A percentile compares a stretch with the other conserved stretches of the same genome.
Evolutionary conservation across 2,888 invertebrate genomes (phyloP).

Genomic region (Hyles lineata): DNA sequence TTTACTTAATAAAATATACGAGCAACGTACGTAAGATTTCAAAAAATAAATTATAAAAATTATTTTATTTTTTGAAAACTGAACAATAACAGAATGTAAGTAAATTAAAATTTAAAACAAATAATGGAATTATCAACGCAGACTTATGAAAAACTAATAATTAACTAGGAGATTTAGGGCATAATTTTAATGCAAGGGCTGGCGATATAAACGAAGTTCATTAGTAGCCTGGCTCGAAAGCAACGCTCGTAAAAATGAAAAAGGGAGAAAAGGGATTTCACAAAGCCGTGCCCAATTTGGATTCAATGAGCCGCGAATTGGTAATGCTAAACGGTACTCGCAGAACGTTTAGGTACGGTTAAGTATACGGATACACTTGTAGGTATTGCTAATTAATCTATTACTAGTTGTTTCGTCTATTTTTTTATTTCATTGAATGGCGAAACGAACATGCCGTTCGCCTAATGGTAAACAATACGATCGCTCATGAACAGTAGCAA

Average conservation of each 20-base stretch:
- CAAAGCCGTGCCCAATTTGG: conserved; percentile 69
- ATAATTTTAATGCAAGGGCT: conserved; percentile 48
- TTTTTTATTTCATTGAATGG: no score
- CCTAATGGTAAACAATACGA: no score
- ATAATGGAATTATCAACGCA: neutral
- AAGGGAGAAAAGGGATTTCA: conserved; percentile 64
- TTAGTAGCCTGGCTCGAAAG: conserved; percentile 61
- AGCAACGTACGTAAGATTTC: no score
- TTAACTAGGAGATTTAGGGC: conserved; percentile 37
- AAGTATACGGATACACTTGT: neutral
- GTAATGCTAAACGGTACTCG: conserved; percentile 63
- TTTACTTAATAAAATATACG: no score
- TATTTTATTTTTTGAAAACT: no score
- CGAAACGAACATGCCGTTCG: no score
- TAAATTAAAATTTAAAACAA: neutral
- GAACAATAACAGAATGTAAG: neutral
- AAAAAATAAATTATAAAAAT: no score
- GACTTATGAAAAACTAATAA: conserved; percentile 15
- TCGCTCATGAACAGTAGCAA: no score
- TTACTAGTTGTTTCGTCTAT: neutral
- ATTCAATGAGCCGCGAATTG: conserved; percentile 73
- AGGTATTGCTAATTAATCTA: conserved; percentile 9
- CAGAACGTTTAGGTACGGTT: conserved; percentile 21
- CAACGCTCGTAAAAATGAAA: conserved; percentile 72
- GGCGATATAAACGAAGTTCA: conserved; percentile 56